Percentiles rank a stretch among this genome's conserved stretches.
phyloP scores from a whole-genome alignment of 2,797 vertebrate genomes.

The Choloepus didactylus region DNA sequence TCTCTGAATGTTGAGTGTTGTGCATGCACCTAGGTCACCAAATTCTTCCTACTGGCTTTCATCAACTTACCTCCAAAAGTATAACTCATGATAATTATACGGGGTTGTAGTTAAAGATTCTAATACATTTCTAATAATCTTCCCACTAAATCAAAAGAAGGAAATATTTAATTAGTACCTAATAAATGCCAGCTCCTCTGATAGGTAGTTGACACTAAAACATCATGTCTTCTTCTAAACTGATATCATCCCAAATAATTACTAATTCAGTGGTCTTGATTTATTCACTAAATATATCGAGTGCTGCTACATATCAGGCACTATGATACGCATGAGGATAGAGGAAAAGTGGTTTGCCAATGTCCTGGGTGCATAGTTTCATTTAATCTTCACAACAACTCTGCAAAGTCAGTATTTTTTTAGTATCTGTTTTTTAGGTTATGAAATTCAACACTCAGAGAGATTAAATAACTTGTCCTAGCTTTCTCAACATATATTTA shows the following conservation, averaged over 20 bases:
- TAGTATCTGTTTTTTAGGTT: background rate
- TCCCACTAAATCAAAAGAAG: background rate
- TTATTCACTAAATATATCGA: background rate
- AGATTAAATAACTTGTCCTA: background rate
- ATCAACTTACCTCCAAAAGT: background rate
- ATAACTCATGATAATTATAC: background rate
- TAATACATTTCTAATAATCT: background rate
- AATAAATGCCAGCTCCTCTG: background rate
- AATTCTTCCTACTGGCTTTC: background rate
- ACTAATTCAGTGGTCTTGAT: background rate
- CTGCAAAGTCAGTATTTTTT: background rate
- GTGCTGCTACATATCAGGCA: background rate
- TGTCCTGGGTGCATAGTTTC: background rate
- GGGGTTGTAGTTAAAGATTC: background rate
- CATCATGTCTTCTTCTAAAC: background rate
- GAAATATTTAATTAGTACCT: background rate
- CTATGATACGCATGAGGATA: background rate
- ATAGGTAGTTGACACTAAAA: background rate
- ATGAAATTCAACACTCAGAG: background rate
- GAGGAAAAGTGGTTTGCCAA: background rate
- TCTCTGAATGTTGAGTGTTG: background rate
- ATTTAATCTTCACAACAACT: background rate
- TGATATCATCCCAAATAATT: background rate
- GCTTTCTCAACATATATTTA: background rate
- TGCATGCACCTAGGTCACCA: background rate